phyloP scores from a whole-genome alignment of 2,797 vertebrate genomes.

The Sarcophilus harrisii region DNA sequence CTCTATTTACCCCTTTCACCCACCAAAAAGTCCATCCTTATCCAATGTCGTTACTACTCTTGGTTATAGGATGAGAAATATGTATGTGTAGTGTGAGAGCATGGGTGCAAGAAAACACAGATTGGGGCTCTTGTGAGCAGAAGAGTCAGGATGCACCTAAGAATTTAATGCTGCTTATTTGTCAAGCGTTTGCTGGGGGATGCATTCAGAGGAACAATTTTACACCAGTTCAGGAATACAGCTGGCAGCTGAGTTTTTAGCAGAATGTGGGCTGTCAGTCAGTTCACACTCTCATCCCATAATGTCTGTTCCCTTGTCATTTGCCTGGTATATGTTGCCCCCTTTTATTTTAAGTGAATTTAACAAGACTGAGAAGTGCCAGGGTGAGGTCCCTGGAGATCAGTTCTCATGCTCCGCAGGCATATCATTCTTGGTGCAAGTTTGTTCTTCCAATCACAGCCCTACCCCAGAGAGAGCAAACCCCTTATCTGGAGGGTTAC shows the following conservation, averaged over 20 bases:
- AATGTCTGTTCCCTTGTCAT: constrained; percentile 61
- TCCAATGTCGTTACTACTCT: fast-evolving
- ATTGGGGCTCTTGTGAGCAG: neutral
- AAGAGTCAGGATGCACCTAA: neutral
- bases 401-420: neutral
- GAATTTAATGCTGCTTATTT: neutral
- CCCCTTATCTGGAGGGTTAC: neutral
- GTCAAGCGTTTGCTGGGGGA: neutral
- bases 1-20: neutral
- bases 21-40: neutral
- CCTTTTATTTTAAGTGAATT: constrained; percentile 67
- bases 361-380: constrained; percentile 65
- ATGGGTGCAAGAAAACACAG: neutral
- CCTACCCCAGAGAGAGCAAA: neutral
- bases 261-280: constrained; percentile 54
- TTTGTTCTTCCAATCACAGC: neutral
- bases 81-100: neutral
- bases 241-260: constrained; percentile 36
- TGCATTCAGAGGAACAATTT: neutral
- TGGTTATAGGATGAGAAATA: no score
- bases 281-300: constrained; percentile 34
- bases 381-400: constrained; percentile 47
- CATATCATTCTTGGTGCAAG: constrained; percentile 37
- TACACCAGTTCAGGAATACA: neutral
- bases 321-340: constrained; percentile 32